phyloP scores from a whole-genome alignment of 2,888 invertebrate genomes.

The Standfussiana lucernea region DNA sequence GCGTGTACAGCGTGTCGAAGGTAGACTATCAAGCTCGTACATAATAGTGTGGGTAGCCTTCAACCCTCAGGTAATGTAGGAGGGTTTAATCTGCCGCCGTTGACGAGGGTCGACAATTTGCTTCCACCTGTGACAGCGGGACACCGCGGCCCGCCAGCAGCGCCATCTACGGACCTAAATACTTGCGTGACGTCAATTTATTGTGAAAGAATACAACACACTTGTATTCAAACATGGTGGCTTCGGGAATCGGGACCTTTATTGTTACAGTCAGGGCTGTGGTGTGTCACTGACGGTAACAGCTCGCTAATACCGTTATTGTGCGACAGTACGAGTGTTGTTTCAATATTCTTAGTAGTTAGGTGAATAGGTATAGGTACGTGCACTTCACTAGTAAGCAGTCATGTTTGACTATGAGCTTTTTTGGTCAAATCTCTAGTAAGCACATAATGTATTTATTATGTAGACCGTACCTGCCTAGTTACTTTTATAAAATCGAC shows the following conservation, averaged over 20 bases:
- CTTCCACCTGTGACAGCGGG: conserved; percentile 76
- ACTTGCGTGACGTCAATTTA: conserved; percentile 71
- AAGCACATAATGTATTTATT: not conserved
- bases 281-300: conserved; percentile 1
- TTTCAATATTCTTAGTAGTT: not conserved
- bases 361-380: not conserved
- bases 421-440: not conserved
- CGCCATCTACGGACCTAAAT: conserved; percentile 65
- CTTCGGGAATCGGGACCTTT: not conserved
- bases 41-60: conserved; percentile 61
- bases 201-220: conserved; percentile 64
- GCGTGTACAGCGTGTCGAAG: conserved; percentile 48
- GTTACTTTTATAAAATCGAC: too few relatives aligned
- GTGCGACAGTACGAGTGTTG: not conserved
- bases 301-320: conserved; percentile 12
- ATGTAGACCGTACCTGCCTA: too few relatives aligned
- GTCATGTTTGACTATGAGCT: not conserved
- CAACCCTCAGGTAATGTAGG: conserved; percentile 61
- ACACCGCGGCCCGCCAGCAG: conserved; percentile 49
- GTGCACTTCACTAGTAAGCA: not conserved
- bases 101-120: conserved; percentile 81
- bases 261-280: not conserved
- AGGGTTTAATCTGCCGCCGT: conserved; percentile 72
- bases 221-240: conserved; percentile 52
- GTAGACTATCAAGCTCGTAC: conserved; percentile 64